phyloP scores from a whole-genome alignment of 2,888 invertebrate species.

The Troides helena region DNA sequence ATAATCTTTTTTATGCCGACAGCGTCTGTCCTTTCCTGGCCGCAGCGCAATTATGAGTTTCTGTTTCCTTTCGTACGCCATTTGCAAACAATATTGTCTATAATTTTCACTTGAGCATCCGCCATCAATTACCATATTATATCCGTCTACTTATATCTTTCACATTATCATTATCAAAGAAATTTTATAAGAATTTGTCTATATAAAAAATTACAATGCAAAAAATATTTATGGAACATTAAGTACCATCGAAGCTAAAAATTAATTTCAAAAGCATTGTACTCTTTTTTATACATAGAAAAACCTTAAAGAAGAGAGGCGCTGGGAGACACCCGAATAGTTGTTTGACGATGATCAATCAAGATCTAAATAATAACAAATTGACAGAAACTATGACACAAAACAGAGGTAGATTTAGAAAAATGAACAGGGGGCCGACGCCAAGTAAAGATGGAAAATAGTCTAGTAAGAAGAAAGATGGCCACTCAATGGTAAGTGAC shows the following conservation, averaged over 20 bases:
- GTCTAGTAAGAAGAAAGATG: no score
- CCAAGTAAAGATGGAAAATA: no score
- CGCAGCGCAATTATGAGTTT: conserved; percentile 10
- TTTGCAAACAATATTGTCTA: conserved; percentile 28
- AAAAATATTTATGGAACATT: not conserved
- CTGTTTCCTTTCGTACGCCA: conserved; percentile 20
- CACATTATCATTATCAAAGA: not conserved
- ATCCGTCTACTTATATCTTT: not conserved
- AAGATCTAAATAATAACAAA: no score
- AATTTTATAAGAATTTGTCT: not conserved
- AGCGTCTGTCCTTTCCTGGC: conserved; percentile 25
- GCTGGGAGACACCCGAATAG: no score
- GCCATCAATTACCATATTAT: conserved; percentile 20
- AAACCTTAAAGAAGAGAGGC: no score
- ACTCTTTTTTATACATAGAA: no score
- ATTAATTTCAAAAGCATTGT: no score
- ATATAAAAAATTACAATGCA: not conserved
- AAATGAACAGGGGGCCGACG: no score
- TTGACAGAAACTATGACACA: no score
- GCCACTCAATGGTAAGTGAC: no score
- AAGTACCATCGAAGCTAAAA: not conserved
- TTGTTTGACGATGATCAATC: no score
- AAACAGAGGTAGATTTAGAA: no score
- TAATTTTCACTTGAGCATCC: conserved; percentile 12
- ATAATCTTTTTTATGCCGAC: conserved; percentile 18